Conservation (phyloP, 2,888 invertebrate genomes). For the Notodonta ziczac region DNA sequence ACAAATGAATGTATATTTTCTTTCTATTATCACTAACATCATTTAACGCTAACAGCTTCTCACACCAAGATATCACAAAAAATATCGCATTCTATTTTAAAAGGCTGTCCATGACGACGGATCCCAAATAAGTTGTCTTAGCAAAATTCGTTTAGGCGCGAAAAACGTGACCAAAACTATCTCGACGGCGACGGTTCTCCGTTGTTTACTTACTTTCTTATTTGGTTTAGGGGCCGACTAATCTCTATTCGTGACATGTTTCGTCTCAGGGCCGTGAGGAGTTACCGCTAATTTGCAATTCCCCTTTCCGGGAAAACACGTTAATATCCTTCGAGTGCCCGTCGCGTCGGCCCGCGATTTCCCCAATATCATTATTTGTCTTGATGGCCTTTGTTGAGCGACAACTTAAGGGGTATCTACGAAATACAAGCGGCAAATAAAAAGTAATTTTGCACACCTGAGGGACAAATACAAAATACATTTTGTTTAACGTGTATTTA, state of each 20-base stretch:
- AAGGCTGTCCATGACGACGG: not conserved
- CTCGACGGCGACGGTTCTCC: constrained; percentile 5
- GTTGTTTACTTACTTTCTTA: constrained; percentile 15
- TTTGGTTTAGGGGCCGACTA: constrained; percentile 32
- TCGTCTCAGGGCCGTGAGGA: constrained; percentile 39
- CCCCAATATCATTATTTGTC: constrained; percentile 59
- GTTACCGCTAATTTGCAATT: constrained; percentile 56
- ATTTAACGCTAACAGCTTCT: too few relatives aligned
- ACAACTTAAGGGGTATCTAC: constrained; percentile 22
- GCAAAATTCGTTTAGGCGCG: not conserved
- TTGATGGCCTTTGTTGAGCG: constrained; percentile 52
- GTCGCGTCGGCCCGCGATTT: constrained; percentile 44
- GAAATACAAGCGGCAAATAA: constrained; percentile 11
- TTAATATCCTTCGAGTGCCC: constrained; percentile 59
- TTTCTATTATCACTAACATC: too few relatives aligned
- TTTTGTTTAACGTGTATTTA: not conserved
- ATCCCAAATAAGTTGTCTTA: constrained; percentile 2
- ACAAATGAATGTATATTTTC: too few relatives aligned
- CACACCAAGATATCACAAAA: too few relatives aligned
- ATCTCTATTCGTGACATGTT: constrained; percentile 49
- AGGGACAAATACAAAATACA: not conserved
- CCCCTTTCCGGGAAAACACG: constrained; percentile 55
- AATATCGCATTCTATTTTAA: too few relatives aligned
- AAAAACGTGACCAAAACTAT: constrained; percentile 7
- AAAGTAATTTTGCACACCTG: not conserved